Conservation (phyloP, 2,113 vertebrate genomes). For the Pithys albifrons region DNA sequence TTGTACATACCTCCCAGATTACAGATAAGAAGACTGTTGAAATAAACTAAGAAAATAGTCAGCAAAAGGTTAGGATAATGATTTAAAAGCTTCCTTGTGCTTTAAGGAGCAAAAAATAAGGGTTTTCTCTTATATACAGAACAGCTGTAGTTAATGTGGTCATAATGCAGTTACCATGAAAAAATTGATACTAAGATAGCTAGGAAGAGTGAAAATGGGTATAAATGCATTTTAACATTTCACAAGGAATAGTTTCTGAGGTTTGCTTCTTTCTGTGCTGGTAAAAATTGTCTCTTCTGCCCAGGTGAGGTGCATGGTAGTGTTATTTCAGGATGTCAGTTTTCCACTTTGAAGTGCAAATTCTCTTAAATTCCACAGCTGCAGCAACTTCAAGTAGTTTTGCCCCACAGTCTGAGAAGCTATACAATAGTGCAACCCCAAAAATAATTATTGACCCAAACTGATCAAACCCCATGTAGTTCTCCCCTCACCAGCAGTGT, state of each 20-base stretch:
- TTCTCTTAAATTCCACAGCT: neutral
- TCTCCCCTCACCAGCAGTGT: neutral
- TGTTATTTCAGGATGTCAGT: rapidly evolving
- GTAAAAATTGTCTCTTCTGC: neutral
- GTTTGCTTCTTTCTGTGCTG: neutral
- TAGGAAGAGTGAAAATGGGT: neutral
- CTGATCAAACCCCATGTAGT: neutral
- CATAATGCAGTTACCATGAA: neutral
- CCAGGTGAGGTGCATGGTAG: neutral
- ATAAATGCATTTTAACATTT: neutral
- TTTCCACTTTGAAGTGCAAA: neutral
- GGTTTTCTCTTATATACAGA: neutral
- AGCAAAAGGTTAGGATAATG: neutral
- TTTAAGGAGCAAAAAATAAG: neutral
- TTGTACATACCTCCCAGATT: rapidly evolving
- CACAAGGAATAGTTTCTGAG: neutral
- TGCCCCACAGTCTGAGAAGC: neutral
- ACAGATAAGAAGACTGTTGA: neutral
- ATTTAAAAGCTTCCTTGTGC: neutral
- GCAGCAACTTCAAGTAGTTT: neutral
- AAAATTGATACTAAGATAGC: neutral
- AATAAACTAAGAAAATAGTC: neutral
- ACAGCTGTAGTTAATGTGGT: neutral
- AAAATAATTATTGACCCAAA: neutral
- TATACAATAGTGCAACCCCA: neutral